Percentiles rank a stretch among this genome's conserved stretches.
Conservation (phyloP, 2,797 vertebrate species). For the Scleropages formosus region DNA sequence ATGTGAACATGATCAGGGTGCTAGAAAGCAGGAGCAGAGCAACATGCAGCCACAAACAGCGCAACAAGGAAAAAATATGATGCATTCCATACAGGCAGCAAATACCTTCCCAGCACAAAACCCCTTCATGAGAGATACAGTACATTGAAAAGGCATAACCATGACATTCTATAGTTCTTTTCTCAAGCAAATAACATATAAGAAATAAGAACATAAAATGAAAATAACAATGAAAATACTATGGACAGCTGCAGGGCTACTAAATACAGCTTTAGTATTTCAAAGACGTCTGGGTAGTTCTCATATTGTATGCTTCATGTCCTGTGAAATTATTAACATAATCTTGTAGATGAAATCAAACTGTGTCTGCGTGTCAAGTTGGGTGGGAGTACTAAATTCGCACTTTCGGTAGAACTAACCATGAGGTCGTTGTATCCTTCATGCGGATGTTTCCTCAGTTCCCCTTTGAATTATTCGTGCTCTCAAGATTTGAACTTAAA, state of each 20-base stretch:
- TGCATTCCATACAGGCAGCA: constrained; percentile 40
- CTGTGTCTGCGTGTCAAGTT: background rate
- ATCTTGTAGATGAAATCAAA: background rate
- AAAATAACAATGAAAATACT: constrained; percentile 31
- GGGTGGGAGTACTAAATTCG: background rate
- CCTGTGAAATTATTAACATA: background rate
- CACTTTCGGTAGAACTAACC: background rate
- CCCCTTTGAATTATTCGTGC: background rate
- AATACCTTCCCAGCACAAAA: constrained; percentile 45
- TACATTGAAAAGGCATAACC: constrained; percentile 42
- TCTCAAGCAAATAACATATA: constrained; percentile 19
- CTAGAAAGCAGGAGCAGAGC: background rate
- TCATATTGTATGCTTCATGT: background rate
- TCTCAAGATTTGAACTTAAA: no score
- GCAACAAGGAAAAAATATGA: background rate
- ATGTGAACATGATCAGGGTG: background rate
- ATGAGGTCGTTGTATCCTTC: background rate
- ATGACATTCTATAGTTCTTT: constrained; percentile 32
- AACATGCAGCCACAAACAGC: constrained; percentile 21
- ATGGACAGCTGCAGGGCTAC: constrained; percentile 3
- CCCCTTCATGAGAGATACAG: constrained; percentile 30
- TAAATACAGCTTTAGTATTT: background rate
- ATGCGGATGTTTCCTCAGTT: background rate
- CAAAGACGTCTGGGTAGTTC: background rate
- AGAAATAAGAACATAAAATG: constrained; percentile 17